phyloP scores from a whole-genome alignment of 2,113 vertebrate species.

The Centropus unirufus region DNA sequence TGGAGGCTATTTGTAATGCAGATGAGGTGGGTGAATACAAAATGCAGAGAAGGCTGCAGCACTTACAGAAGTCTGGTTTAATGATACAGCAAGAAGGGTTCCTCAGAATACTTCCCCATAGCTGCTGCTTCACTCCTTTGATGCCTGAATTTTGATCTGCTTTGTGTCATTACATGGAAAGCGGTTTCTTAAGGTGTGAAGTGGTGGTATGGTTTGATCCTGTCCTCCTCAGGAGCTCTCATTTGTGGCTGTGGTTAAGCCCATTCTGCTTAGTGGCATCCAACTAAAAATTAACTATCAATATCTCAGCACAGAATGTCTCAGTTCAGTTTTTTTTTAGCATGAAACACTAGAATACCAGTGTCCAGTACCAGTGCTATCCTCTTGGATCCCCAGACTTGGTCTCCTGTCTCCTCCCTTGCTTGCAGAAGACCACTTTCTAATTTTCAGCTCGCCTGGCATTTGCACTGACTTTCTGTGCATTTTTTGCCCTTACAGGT shows the following conservation, averaged over 20 bases:
- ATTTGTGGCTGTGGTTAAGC: background rate
- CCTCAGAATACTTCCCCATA: background rate
- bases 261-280: background rate
- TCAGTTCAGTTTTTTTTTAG: background rate
- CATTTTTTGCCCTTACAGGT: constrained; percentile 76
- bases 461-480: background rate
- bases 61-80: background rate
- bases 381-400: background rate
- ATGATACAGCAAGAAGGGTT: background rate
- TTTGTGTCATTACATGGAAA: background rate
- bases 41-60: background rate
- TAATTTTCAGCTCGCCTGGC: background rate
- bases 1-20: background rate
- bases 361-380: background rate
- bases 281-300: background rate
- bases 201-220: background rate
- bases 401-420: background rate
- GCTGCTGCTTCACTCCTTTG: background rate
- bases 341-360: background rate
- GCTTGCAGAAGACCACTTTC: background rate
- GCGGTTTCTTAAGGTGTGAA: background rate
- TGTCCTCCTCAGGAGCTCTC: background rate
- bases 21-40: background rate
- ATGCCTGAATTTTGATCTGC: background rate
- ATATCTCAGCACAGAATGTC: background rate